A percentile compares a stretch with the other conserved stretches of the same genome.
Conservation (phyloP, 2,888 invertebrate genomes). For the Glyphotaelius pellucidus region DNA sequence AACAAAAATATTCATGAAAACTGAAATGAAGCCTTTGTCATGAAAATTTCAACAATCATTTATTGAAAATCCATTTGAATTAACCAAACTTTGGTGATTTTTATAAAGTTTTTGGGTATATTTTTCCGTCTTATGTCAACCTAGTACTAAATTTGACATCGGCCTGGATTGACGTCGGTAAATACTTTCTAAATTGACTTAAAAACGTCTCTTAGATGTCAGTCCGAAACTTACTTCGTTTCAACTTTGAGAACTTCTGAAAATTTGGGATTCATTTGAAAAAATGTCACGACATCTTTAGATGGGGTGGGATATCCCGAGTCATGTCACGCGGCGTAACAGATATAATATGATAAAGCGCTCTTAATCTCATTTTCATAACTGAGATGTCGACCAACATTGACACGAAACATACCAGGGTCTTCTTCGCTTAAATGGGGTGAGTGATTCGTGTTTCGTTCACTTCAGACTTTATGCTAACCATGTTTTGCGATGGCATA, state of each 20-base stretch:
- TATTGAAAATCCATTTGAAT: background rate
- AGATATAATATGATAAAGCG: conserved; percentile 9
- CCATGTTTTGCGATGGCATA: background rate
- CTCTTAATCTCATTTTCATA: conserved; percentile 11
- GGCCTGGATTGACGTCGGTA: conserved; percentile 31
- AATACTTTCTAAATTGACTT: conserved; percentile 46
- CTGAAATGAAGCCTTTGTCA: background rate
- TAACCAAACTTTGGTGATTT: conserved; percentile 25
- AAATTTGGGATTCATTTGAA: conserved; percentile 41
- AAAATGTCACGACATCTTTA: conserved; percentile 23
- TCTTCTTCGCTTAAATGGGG: background rate
- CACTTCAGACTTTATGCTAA: background rate
- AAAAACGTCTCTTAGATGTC: conserved; percentile 27
- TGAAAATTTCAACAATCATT: background rate
- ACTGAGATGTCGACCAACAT: background rate
- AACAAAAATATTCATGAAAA: background rate
- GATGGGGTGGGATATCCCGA: background rate
- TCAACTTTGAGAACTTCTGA: conserved; percentile 19
- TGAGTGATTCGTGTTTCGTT: background rate
- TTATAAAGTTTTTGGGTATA: background rate
- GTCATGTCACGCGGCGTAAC: background rate
- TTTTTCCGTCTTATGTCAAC: conserved; percentile 24
- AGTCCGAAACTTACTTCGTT: conserved; percentile 11
- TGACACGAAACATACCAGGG: background rate
- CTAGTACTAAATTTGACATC: background rate